Conservation (phyloP, 2,797 vertebrate species). For the Enteromius fasciolatus region DNA sequence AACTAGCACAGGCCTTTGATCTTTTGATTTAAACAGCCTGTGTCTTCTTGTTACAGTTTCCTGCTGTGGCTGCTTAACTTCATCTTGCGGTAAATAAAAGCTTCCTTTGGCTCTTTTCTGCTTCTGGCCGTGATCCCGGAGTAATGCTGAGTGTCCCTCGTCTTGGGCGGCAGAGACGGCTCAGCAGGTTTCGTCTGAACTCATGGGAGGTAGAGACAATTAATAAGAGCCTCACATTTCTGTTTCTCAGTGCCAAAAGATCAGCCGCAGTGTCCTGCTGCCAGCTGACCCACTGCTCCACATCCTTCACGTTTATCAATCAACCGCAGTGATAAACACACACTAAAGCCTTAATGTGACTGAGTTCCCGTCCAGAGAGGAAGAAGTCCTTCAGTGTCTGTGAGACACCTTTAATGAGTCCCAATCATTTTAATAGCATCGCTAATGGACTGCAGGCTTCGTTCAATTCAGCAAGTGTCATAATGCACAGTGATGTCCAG, state of each 20-base stretch:
- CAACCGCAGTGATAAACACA: constrained; percentile 28
- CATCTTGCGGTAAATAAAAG: constrained; percentile 29
- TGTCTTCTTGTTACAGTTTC: background rate
- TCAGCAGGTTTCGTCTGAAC: constrained; percentile 64
- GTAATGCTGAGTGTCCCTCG: constrained; percentile 51
- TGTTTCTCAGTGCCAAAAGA: constrained; percentile 14
- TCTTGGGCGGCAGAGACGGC: constrained; percentile 32
- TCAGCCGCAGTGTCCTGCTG: constrained; percentile 24
- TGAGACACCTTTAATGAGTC: too few relatives aligned
- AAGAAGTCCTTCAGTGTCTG: too few relatives aligned
- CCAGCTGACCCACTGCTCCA: constrained; percentile 18
- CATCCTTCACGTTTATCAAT: background rate
- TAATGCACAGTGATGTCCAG: too few relatives aligned
- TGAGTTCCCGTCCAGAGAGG: too few relatives aligned
- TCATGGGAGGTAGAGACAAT: constrained; percentile 51
- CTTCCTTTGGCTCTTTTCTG: constrained; percentile 2
- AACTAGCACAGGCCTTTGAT: background rate
- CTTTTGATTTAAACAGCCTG: constrained; percentile 20
- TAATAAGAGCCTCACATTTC: constrained; percentile 38
- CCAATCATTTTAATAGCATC: too few relatives aligned
- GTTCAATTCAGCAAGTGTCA: too few relatives aligned
- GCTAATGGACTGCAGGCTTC: too few relatives aligned
- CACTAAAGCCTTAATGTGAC: background rate
- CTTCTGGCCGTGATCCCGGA: constrained; percentile 42
- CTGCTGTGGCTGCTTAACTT: background rate